Evolutionary conservation across 2,113 vertebrate genomes (phyloP), one percentile per base, ranked within the genome.

Genomic region (Aspidoscelis tigris): DNA sequence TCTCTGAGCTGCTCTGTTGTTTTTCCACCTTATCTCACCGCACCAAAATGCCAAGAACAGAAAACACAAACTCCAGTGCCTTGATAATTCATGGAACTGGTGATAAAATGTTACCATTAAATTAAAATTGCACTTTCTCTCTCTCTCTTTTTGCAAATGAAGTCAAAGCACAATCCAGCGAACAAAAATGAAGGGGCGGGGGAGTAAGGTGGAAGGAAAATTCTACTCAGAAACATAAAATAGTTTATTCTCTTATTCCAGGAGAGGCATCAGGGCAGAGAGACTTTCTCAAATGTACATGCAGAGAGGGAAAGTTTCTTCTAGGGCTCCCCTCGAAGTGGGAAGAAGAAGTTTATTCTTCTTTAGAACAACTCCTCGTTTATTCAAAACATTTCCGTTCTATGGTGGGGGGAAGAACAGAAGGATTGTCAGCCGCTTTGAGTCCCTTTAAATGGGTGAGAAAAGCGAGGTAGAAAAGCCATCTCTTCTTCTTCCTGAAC

Each of bases 21-120:
- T 98, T 98, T 95, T 97, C 95, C 95, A 95, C 91, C 97, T 98
- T 98, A 98, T 98, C 98, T 98, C 89, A 41, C 97, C 95, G 95
- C 96, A 97, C 97, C 97, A 98, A 98, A 98, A 98, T 98, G 97
- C 97, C 97, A 98, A 97, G 96, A 98, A 98, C 97, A 98, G 96
- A 97, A 97, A 97, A 94, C 96, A 85, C 11, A 21, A 93, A 88
- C 86, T 76, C 10, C 33, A 61, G 64, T 87, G 93, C 94, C 85
- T 93, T 92, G 96, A 97, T 97, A 97, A 97, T 97, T 97, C 96
- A 97, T 95, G 95, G 94, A 86, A 82, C 91, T 88, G 92, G 91
- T 95, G 96, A 97, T 97, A 97, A 97, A 96, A 95, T 92, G 94
- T 94, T 94, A 95, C 96, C 84, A 94, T 93, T 85, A 96, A 96